A percentile compares a stretch with the other conserved stretches of the same genome.
These are phyloP conservation scores for Conger conger DNA, from an alignment of 2,113 vertebrate genomes.

Conservation along the genomic window DNA sequence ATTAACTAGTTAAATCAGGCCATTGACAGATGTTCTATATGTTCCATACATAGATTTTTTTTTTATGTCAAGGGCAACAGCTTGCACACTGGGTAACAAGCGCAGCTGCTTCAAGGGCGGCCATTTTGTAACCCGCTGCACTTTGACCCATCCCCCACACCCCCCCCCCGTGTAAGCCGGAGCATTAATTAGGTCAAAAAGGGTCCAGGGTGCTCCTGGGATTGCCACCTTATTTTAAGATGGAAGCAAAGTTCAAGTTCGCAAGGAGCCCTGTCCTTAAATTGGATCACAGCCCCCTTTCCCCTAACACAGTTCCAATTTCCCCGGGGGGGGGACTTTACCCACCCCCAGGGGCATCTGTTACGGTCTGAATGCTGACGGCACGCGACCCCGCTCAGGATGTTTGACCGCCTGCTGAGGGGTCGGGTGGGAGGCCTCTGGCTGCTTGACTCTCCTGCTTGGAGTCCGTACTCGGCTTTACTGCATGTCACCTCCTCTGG, in stretches of 20 bases:
- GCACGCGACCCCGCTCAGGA: not conserved
- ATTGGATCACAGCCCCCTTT: not conserved
- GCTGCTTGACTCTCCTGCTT: slow-evolving; percentile 46
- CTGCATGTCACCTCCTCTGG: slow-evolving; percentile 61
- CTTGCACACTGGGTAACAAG: not conserved
- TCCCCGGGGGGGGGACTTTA: not conserved
- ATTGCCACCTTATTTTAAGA: slow-evolving; percentile 74
- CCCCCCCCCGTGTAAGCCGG: slow-evolving; percentile 32
- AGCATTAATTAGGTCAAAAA: slow-evolving; percentile 64
- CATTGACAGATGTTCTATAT: too few relatives aligned
- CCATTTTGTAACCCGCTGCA: too few relatives aligned
- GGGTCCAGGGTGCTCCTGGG: slow-evolving; percentile 69
- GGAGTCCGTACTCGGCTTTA: slow-evolving; percentile 55
- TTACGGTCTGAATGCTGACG: not conserved
- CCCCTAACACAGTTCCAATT: slow-evolving; percentile 15
- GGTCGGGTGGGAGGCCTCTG: slow-evolving; percentile 17
- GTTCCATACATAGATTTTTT: too few relatives aligned
- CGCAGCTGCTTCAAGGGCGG: too few relatives aligned
- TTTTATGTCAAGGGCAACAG: not conserved
- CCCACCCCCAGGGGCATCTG: not conserved
- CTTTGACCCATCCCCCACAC: slow-evolving; percentile 40
- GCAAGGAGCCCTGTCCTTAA: slow-evolving; percentile 48
- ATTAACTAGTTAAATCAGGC: not conserved
- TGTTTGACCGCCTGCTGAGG: not conserved
- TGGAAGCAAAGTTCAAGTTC: slow-evolving; percentile 68